Evolutionary conservation across 2,797 vertebrate genomes (phyloP).

Genomic region (Chromobotia macracanthus): DNA sequence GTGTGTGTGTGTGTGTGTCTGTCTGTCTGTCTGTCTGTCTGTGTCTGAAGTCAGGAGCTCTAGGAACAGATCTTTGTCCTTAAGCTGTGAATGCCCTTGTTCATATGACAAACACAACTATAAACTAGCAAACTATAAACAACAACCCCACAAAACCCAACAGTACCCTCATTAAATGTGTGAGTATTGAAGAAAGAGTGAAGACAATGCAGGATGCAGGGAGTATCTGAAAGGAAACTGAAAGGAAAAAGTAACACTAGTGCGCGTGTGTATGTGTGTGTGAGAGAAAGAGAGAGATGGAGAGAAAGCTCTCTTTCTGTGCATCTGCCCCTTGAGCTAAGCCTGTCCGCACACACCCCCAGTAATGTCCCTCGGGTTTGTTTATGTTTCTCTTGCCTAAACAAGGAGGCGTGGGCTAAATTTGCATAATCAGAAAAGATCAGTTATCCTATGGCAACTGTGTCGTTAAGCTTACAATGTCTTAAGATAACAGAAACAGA

Average conservation of each 20-base stretch:
- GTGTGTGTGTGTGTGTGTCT: too few relatives aligned
- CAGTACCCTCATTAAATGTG: background rate
- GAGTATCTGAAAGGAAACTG: constrained; percentile 6
- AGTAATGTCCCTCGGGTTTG: constrained; percentile 49
- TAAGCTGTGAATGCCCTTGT: constrained; percentile 19
- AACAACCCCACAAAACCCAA: background rate
- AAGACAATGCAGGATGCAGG: background rate
- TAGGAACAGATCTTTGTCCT: constrained; percentile 20
- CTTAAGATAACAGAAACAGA: constrained; percentile 60
- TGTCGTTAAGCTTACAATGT: constrained; percentile 56
- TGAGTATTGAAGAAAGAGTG: background rate
- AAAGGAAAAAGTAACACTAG: too few relatives aligned
- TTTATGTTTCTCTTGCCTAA: constrained; percentile 51
- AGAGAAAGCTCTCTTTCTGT: background rate
- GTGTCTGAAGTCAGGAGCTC: background rate
- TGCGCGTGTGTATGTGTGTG: background rate
- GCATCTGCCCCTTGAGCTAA: background rate
- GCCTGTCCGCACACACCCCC: constrained; percentile 21
- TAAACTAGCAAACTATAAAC: background rate
- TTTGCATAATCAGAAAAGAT: constrained; percentile 58
- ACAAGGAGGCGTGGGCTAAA: constrained; percentile 50
- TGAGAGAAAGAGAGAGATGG: background rate
- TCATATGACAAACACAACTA: constrained; percentile 12
- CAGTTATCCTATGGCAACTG: constrained; percentile 52
- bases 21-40: too few relatives aligned